phyloP scores from a whole-genome alignment of 2,888 invertebrate species.

The Andrena dorsata region DNA sequence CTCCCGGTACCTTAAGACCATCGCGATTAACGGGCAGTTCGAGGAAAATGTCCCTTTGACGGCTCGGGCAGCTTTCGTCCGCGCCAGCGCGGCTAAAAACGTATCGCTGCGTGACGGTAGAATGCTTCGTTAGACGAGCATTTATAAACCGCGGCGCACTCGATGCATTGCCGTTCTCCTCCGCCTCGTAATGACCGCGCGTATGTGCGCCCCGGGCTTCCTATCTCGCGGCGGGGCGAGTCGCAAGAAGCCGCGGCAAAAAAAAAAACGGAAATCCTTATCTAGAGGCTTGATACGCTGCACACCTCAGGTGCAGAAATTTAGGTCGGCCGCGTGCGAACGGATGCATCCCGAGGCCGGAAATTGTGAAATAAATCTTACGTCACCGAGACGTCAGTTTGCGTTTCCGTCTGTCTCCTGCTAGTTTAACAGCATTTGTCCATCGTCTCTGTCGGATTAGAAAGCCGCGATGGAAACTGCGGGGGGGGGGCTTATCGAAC shows the following conservation, averaged over 20 bases:
- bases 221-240: neutral
- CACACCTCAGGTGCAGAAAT: conserved; percentile 36
- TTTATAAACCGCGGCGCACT: conserved; percentile 18
- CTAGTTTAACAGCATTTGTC: conserved; percentile 5
- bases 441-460: neutral
- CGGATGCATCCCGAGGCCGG: conserved; percentile 46
- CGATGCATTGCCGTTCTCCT: conserved; percentile 3
- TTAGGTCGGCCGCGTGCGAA: conserved; percentile 44
- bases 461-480: neutral
- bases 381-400: conserved; percentile 25
- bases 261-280: conserved; percentile 26
- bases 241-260: neutral
- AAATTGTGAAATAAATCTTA: conserved; percentile 62
- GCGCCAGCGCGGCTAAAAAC: conserved; percentile 7
- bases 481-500: neutral
- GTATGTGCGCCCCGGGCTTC: neutral
- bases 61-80: conserved; percentile 49
- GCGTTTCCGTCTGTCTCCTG: neutral
- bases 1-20: conserved; percentile 56
- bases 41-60: conserved; percentile 63
- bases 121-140: conserved; percentile 41
- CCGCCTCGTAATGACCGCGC: neutral
- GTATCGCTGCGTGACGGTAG: conserved; percentile 8
- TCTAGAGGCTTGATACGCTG: conserved; percentile 11
- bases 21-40: conserved; percentile 67